Conservation (phyloP, 1,140 invertebrate species). For the Tenebrio molitor region DNA sequence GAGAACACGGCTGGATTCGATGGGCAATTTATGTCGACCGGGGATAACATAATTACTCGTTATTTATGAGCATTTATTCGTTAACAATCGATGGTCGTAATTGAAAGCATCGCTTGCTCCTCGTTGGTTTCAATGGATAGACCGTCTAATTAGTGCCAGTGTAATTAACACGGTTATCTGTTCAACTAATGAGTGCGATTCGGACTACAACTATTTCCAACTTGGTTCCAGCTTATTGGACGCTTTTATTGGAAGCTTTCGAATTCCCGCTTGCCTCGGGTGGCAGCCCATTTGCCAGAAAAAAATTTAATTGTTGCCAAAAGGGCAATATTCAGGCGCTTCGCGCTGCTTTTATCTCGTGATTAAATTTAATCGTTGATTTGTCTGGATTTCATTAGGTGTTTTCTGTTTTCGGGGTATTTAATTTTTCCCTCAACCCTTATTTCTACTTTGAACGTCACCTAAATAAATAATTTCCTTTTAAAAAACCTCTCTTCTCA, state of each 20-base stretch:
- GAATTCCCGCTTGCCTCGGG: not conserved
- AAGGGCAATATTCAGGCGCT: too few species aligned
- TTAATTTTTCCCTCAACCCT: too few species aligned
- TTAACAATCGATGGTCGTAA: conserved; percentile 36
- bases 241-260: not conserved
- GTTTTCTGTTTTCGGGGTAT: too few species aligned
- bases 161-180: conserved; percentile 37
- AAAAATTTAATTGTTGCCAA: not conserved
- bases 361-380: too few species aligned
- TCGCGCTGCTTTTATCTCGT: too few species aligned
- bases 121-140: conserved; percentile 28
- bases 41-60: conserved; percentile 19
- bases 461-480: too few species aligned
- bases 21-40: conserved; percentile 1
- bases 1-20: not conserved
- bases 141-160: conserved; percentile 33
- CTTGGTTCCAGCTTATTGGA: not conserved
- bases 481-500: too few species aligned
- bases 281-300: not conserved
- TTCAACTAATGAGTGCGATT: conserved; percentile 27
- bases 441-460: too few species aligned
- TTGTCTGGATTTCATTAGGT: too few species aligned
- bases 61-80: conserved; percentile 39
- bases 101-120: conserved; percentile 35
- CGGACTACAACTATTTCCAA: conserved; percentile 14